These are phyloP conservation scores for Drosophila sucinea DNA, from an alignment of 1,140 invertebrate species.

Conservation along the genomic window DNA sequence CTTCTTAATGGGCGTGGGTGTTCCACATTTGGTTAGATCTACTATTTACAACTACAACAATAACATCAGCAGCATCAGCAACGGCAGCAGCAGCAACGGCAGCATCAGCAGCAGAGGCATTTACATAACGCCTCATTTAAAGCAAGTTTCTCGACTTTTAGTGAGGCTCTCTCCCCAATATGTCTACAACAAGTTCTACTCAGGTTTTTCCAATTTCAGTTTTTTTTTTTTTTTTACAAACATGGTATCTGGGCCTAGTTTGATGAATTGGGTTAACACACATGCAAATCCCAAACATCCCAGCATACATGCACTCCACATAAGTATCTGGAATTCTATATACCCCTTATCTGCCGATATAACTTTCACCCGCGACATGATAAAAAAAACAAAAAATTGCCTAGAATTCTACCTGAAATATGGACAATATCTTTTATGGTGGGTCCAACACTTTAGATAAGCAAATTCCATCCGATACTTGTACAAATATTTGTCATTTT, in stretches of 20 bases:
- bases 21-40: slow-evolving; percentile 56
- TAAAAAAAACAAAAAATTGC: neutral
- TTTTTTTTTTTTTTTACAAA: slow-evolving; percentile 30
- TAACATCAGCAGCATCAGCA: slow-evolving; percentile 16
- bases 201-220: slow-evolving; percentile 37
- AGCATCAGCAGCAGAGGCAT: slow-evolving; percentile 19
- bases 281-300: neutral
- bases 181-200: slow-evolving; percentile 36
- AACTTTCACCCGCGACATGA: slow-evolving; percentile 30
- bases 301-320: neutral
- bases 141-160: slow-evolving; percentile 44
- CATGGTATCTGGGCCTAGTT: slow-evolving; percentile 31
- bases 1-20: slow-evolving; percentile 50
- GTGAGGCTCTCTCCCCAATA: slow-evolving; percentile 36
- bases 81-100: neutral
- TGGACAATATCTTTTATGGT: slow-evolving; percentile 4
- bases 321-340: neutral
- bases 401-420: neutral
- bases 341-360: slow-evolving; percentile 17
- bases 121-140: slow-evolving; percentile 58
- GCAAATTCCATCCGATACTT: slow-evolving; percentile 4
- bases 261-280: slow-evolving; percentile 40
- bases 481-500: neutral
- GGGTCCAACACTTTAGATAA: slow-evolving; percentile 7
- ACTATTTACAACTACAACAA: slow-evolving; percentile 49